phyloP scores from a whole-genome alignment of 2,888 invertebrate species.

The Saturnia pavonia region DNA sequence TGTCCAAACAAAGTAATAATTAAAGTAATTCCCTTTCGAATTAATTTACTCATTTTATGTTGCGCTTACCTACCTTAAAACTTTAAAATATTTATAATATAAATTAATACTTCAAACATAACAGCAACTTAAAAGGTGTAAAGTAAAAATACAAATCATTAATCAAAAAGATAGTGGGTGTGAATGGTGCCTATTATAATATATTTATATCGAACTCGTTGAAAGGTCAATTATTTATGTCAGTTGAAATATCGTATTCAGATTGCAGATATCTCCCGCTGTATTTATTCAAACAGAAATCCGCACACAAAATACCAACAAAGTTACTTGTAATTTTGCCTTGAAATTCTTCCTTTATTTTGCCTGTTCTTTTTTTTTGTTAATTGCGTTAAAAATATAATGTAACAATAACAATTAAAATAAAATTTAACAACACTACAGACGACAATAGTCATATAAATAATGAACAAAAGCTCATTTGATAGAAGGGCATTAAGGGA shows the following conservation, averaged over 20 bases:
- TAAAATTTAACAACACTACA: conserved; percentile 25
- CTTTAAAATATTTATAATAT: too few relatives aligned
- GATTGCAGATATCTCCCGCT: neutral
- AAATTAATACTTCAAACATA: neutral
- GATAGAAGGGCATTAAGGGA: conserved; percentile 33
- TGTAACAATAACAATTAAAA: conserved; percentile 27
- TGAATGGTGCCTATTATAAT: neutral
- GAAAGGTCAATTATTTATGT: neutral
- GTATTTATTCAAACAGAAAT: neutral
- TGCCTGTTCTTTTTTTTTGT: neutral
- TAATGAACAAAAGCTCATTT: conserved; percentile 38
- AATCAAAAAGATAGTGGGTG: neutral
- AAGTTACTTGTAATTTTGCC: neutral
- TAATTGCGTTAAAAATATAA: neutral
- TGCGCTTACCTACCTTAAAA: too few relatives aligned
- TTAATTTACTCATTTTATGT: too few relatives aligned
- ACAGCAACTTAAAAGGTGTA: neutral
- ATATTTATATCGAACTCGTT: neutral
- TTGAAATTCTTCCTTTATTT: neutral
- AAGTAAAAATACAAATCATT: neutral
- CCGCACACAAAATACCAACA: neutral
- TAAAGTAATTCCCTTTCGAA: too few relatives aligned
- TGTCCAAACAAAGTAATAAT: too few relatives aligned
- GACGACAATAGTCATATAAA: conserved; percentile 33
- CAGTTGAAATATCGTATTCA: neutral